Evolutionary conservation across 1,140 invertebrate species (phyloP), one percentile per base, ranked within the genome.

Genomic region (Hesperophylax magnus): DNA sequence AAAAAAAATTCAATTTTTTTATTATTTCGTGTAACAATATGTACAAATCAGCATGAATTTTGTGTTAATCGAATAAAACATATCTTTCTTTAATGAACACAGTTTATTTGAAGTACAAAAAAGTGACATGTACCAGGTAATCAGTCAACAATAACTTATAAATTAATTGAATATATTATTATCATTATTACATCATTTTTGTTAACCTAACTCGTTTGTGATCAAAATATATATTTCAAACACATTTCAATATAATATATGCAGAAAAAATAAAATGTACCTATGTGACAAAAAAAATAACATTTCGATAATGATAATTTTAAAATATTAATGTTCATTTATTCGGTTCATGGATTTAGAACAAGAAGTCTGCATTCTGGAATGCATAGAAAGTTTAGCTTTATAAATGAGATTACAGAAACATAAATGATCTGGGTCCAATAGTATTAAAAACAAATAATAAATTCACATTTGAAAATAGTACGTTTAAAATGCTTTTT

Each of bases 61-160:
- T 6, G 56, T 76, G 47, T 18, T 72, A 52, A 76, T 76, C 39
- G 17, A 31, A 34, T 76, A 58, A 60, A 60, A 76, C 1, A 60
- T 58, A 58, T 60, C 0, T 39, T 61, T n/a, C 11, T 60, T 60
- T 20, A 60, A 76, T 76, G 54, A 76, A 76, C 72, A 76, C 53
- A 76, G 56, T 58, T 76, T 76, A 58, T 58, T 60, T 76, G 72
- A 58, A 60, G 53, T 76, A 76, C 72, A 60, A 76, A 76, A 69
- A 76, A 69, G 27, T 54, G 58, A 77, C 58, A 77, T 78, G 63
- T 78, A 69, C 52, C 54, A 67, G 56, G 63, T 54, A 31, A 78
- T 78, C 77, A 78, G 77, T 78, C 77, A 78, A 78, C 52, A 77
- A 77, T 77, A 78, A 78, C 63, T 78, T 78, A 78, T 60, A 67